Percentiles rank a stretch among this genome's conserved stretches.
Conservation (phyloP, 2,797 vertebrate genomes). For the Myripristis jacobus region DNA sequence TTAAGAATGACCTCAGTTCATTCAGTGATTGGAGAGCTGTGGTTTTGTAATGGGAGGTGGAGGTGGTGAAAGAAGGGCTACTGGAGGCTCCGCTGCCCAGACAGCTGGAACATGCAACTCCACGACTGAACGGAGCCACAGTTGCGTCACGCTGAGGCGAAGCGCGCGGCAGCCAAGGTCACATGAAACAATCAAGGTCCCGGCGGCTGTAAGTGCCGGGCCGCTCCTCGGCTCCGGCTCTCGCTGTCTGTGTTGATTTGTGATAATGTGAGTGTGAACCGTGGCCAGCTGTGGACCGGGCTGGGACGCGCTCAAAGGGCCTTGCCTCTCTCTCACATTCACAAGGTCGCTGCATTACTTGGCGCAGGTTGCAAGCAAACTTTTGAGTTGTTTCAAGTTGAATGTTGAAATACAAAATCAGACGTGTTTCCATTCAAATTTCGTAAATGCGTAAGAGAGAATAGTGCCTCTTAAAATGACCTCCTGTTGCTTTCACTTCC, state of each 20-base stretch:
- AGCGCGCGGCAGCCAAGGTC: too few species aligned
- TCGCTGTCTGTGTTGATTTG: conserved; percentile 19
- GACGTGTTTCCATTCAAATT: too few species aligned
- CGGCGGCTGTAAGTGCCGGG: background rate
- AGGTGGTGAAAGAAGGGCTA: conserved; percentile 45
- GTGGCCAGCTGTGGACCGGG: background rate
- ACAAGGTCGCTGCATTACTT: background rate
- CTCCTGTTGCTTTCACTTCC: too few species aligned
- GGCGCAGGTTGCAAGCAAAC: too few species aligned
- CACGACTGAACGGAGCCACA: background rate
- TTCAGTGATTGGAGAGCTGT: conserved; percentile 46
- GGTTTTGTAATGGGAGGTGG: conserved; percentile 41
- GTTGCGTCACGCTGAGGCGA: background rate
- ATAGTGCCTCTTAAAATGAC: too few species aligned
- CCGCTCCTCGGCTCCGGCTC: background rate
- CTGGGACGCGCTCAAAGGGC: background rate
- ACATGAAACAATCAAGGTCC: conserved; percentile 22
- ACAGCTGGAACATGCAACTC: background rate
- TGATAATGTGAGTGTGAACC: conserved; percentile 17
- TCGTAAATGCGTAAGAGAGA: too few species aligned
- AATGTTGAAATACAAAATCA: too few species aligned
- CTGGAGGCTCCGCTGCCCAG: conserved; percentile 13
- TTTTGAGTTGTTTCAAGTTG: too few species aligned
- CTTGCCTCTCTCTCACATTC: too few species aligned
- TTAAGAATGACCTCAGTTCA: conserved; percentile 67